Evolutionary conservation across 2,888 invertebrate species (phyloP), one percentile per base, ranked within the genome.

Genomic region (Lepas anatifera): DNA sequence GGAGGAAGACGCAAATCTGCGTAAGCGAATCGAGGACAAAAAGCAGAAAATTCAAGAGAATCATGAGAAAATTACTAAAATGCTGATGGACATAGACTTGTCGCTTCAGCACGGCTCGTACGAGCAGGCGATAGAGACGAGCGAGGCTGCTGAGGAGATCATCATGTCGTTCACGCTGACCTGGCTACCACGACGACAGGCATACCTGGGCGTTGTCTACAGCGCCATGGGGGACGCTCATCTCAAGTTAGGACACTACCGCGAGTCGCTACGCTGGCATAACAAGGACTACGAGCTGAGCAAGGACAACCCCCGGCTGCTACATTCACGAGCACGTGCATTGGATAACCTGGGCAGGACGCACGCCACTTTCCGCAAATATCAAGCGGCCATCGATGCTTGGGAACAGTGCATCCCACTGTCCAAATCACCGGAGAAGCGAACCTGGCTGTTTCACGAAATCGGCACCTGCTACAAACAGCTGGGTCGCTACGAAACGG

Each of bases 381-480:
- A 39, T 39, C 39, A 37, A 25, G 39, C 25, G 6, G 66, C 66
- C 25, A 41, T 66, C 27, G 39, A 66, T 25, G 66, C 66, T 3
- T 66, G 66, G 66, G 66, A 66, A 27, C 39, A 66, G 66, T 25
- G 66, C 25, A 41, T 41, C 25, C 66, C 39, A 16, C 66, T 66
- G 13, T 66, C 25, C 16, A 37, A n/a, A 13, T 25, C 35, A n/a
- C 66, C 39, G 3, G 39, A 39, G 25, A 41, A 66, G 25, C 66
- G 66, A 37, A 41, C 39, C 25, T 41, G 66, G 39, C 66, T 66
- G 10, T 66, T 27, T 25, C 66, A 39, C 37, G 39, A 66, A 27
- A 66, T 66, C 66, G 66, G 66, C 66, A 66, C 66, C 13, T 66
- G 66, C 39, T 66, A 66, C 66, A 10, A 25, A 10, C 25, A 66